Evolutionary conservation across 2,797 vertebrate species (phyloP), one percentile per base, ranked within the genome.

Genomic region (Girardinus metallicus): DNA sequence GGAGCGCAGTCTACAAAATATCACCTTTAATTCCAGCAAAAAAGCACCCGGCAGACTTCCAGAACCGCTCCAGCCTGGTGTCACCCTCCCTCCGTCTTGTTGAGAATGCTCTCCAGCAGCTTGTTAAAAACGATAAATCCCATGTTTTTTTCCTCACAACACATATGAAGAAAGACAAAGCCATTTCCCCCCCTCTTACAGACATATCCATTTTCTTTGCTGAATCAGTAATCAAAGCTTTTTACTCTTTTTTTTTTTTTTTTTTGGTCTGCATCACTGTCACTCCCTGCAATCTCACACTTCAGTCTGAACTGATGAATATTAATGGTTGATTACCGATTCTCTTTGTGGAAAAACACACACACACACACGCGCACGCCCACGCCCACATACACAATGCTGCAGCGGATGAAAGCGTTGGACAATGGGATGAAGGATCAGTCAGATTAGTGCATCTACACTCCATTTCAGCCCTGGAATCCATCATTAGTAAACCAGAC

Each of bases 151-250:
- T 83, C 62, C 36, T 41, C n/a, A 21, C 72, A 75, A 79, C 76
- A 75, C 53, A 77, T 26, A 81, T 34, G 51, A 73, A 83, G 53
- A 81, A 55, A 84, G 78, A 87, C 76, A 87, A 85, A 85, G 74
- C 2, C 6, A 4, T 77, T 64, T 83, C 68, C 46, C n/a, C 79
- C 43, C n/a, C 78, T 29, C 21, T 62, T 46, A 85, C n/a, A 78
- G 86, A 92, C 82, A 62, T 86, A 85, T 92, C 84, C 73, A 51
- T 88, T 93, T 89, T 85, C 87, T 92, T 88, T 86, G 73, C 90
- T 86, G 91, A 93, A 95, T 95, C 90, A 86, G 91, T 93, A 95
- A 95, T 95, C 93, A 95, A 93, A 95, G 91, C 73, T 79, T 72
- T 31, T 85, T 81, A 43, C 9, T 43, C 9, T 51, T 47, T 16